These are phyloP conservation scores for Alaudala cheleensis DNA, from an alignment of 2,113 vertebrate genomes.

Conservation along the genomic window DNA sequence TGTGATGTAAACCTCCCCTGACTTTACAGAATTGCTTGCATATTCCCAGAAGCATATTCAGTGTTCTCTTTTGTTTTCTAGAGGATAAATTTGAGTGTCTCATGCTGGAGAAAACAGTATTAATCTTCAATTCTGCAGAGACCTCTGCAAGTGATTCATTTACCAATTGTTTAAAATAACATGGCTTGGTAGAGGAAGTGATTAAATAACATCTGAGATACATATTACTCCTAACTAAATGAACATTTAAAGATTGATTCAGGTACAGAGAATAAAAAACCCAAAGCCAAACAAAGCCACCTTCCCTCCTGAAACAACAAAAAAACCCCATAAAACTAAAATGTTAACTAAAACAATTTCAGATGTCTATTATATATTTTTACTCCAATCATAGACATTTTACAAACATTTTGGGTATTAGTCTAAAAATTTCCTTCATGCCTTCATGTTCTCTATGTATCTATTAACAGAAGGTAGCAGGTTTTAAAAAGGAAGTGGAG, in stretches of 20 bases:
- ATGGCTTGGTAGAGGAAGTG: conserved; percentile 14
- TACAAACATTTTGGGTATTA: neutral
- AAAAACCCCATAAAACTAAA: neutral
- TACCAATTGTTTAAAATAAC: conserved; percentile 48
- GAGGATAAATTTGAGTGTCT: conserved; percentile 41
- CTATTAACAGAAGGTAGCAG: neutral
- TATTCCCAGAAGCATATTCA: neutral
- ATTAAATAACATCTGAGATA: conserved; percentile 62
- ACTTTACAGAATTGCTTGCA: neutral
- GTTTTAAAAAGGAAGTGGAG: neutral
- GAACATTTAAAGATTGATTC: conserved; percentile 41
- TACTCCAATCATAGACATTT: conserved; percentile 1
- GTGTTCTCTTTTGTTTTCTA: neutral
- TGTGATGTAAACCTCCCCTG: neutral
- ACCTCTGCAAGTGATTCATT: conserved; percentile 24
- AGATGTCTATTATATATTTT: neutral
- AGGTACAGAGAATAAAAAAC: neutral
- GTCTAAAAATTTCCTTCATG: neutral
- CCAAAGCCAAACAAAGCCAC: neutral
- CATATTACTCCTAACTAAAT: conserved; percentile 26
- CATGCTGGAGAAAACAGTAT: conserved; percentile 15
- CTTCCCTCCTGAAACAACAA: neutral
- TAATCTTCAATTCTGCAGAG: conserved; percentile 40
- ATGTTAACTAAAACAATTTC: neutral
- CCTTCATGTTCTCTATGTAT: neutral